A percentile compares a stretch with the other conserved stretches of the same genome.
phyloP scores from a whole-genome alignment of 2,888 invertebrate species.

The Tenthredo notha region DNA sequence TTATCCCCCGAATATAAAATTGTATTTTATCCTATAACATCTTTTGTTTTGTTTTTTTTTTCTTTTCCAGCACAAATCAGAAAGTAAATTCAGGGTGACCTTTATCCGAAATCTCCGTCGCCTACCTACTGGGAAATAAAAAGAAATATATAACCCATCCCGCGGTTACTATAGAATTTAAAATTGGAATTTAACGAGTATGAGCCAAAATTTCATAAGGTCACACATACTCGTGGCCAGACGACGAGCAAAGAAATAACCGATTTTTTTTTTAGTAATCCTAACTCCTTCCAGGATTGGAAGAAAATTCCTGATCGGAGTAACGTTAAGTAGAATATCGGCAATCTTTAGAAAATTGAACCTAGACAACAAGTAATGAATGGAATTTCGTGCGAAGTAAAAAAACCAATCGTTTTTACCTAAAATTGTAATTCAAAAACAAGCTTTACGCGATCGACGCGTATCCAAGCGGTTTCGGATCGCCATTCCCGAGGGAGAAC shows the following conservation, averaged over 20 bases:
- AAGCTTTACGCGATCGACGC: neutral
- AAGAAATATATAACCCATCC: neutral
- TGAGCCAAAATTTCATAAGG: neutral
- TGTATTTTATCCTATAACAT: neutral
- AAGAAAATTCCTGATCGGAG: neutral
- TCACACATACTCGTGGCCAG: neutral
- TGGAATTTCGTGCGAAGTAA: neutral
- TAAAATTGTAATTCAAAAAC: conserved; percentile 5
- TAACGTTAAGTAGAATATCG: neutral
- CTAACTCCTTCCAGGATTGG: neutral
- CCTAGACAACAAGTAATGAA: neutral
- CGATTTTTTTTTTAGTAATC: neutral
- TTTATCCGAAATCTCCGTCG: neutral
- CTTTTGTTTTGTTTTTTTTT: too few relatives aligned
- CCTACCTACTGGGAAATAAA: neutral
- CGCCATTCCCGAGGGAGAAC: conserved; percentile 10
- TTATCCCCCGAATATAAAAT: neutral
- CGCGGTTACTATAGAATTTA: conserved; percentile 1
- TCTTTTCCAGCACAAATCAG: neutral
- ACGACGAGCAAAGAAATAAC: neutral
- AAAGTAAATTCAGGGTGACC: neutral
- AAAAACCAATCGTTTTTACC: neutral
- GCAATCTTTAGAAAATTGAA: neutral
- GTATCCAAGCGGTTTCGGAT: conserved; percentile 1
- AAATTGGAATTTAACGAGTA: conserved; percentile 18